Base-by-base conservation (phyloP, 1,140 invertebrate genomes). In the Penaeus vannamei region DNA sequence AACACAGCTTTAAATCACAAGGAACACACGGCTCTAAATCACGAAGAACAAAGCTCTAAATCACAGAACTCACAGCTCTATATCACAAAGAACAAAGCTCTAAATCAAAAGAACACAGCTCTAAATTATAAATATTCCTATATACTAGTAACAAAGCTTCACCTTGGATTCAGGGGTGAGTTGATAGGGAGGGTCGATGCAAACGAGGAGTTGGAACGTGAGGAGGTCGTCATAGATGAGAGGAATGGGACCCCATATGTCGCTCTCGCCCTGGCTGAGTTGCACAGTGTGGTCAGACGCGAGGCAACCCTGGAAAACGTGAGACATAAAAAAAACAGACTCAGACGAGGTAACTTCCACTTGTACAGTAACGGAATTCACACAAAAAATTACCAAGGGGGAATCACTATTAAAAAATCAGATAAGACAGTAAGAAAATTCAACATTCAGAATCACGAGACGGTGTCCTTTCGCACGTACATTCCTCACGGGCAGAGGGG, bases 401-500 rank as follows among this genome's bases (percentile, higher is more conserved):
- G 69, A 5, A n/a, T 26, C 85, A 36, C 22, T 42, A 36, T 17
- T 19, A 66, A 29, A 62, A 17, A n/a, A 23, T 32, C 10, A 64
- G 12, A 20, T 60, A 32, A 14, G 26, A 17, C 17, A n/a, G 8
- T 1, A 42, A 19, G 32, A 46, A 4, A 84, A 64, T 64, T 5
- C 22, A n/a, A 85, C 14, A 59, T 20, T 12, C 64, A n/a, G 10
- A 29, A 84, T 7, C 22, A n/a, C 32, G 36, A 53, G 17, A 53
- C 17, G 53, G 17, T 32, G 72, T 42, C 22, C 66, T 85, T 19
- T 84, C 29, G 59, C 32, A 19, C 91, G 80, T 32, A 91, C 91
- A 86, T 91, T 91, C 42, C 91, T 90, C 32, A 91, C 80, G 19
- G 91, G 89, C 91, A 95, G 86, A 83, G 95, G 95, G 92, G 97